Evolutionary conservation across 2,797 vertebrate genomes (phyloP).

Genomic region (Sternarchorhynchus goeldii): DNA sequence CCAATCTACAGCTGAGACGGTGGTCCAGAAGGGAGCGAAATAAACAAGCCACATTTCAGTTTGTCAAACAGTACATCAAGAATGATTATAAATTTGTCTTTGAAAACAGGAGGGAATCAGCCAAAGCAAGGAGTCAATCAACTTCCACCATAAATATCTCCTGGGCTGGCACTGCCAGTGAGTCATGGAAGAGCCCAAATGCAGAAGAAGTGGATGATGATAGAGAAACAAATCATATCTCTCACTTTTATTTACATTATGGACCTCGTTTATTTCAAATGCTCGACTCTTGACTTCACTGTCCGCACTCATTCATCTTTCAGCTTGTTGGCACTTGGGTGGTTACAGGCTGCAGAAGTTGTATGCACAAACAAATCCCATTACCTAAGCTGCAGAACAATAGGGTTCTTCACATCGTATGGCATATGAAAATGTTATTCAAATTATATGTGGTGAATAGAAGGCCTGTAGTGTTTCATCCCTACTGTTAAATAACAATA

Average conservation of each 20-base stretch:
- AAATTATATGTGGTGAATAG: background rate
- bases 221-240: conserved; percentile 1
- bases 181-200: background rate
- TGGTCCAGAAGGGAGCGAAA: conserved; percentile 3
- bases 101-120: conserved; percentile 1
- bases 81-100: conserved; percentile 22
- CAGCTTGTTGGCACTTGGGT: conserved; percentile 3
- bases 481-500: too few species aligned
- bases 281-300: conserved; percentile 12
- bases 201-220: background rate
- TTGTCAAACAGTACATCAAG: background rate
- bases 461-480: too few species aligned
- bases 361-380: conserved; percentile 7
- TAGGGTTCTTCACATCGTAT: conserved; percentile 10
- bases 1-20: conserved; percentile 28
- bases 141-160: conserved; percentile 31
- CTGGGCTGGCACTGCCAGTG: conserved; percentile 10
- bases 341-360: background rate
- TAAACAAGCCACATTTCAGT: background rate
- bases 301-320: conserved; percentile 1
- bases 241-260: conserved; percentile 26
- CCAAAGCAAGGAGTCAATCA: conserved; percentile 11
- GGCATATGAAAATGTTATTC: conserved; percentile 12
- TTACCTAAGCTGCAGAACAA: conserved; percentile 16
- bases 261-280: conserved; percentile 18